Percentiles rank a stretch among this genome's conserved stretches.
These are phyloP conservation scores for Ceyx margarethae DNA, from an alignment of 2,113 vertebrate species.

Conservation along the genomic window DNA sequence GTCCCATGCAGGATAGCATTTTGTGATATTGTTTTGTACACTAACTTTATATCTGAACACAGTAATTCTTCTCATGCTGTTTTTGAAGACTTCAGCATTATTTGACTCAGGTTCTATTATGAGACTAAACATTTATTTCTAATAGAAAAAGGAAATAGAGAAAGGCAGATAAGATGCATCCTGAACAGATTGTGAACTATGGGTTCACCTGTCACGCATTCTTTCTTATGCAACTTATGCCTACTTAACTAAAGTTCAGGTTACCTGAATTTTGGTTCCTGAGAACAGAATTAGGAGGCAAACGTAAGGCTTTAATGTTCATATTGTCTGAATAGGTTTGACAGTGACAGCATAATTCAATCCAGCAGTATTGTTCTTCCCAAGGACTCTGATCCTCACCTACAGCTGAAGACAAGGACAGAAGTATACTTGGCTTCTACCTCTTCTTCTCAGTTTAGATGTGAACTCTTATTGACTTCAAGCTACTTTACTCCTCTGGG, in stretches of 20 bases:
- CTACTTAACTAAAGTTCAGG: background rate
- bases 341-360: background rate
- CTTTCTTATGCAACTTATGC: background rate
- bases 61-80: background rate
- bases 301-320: background rate
- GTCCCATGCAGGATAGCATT: background rate
- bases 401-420: background rate
- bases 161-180: background rate
- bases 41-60: background rate
- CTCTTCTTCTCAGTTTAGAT: background rate
- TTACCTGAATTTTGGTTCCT: background rate
- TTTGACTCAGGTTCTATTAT: background rate
- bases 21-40: background rate
- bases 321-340: background rate
- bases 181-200: background rate
- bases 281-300: background rate
- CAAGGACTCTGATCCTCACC: background rate
- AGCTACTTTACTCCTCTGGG: background rate
- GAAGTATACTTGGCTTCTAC: background rate
- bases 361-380: background rate
- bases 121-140: background rate
- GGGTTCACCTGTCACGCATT: background rate
- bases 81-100: background rate
- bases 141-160: background rate
- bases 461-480: background rate